Evolutionary conservation across 37 sponge, comb jelly and placozoan species (phyloP), one percentile per base, ranked within the genome.

Genomic region (Chondrosia reniformis): DNA sequence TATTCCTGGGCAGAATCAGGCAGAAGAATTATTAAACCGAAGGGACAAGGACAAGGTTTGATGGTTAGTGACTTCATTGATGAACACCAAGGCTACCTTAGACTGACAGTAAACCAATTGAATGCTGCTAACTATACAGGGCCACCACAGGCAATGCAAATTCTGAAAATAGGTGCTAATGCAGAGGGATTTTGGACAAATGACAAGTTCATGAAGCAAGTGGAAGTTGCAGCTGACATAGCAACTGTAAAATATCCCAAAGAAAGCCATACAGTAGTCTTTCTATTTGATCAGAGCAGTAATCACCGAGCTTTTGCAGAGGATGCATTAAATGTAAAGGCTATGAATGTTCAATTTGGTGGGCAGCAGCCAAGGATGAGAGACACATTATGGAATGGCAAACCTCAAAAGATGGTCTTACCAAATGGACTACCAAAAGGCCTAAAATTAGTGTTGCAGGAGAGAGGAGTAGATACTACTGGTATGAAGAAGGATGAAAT

Each of bases 211-310:
- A 57, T 62, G 65, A 38, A 3, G 3, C 85, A 85, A 72, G 73
- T 79, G 27, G 74, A 72, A 13, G 49, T 45, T 2, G 80, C 65
- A 49, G 75, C 63, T 5, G 73, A 72, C 46, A 74, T 85, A 38
- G 80, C 62, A 4, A 46, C 58, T 7, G 25, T 74, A 19, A 85
- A 85, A 41, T 79, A 79, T 36, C 85, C 85, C 28, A 75, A 55
- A 24, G 86, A 85, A 12, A 57, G 69, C 22, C 80, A 81, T 80
- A 24, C 31, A n/a, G 4, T 63, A 19, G n/a, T n/a, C n/a, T 79
- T 80, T 75, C 61, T 79, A 2, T 84, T 85, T 74, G 85, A 84
- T 45, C 77, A 84, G 71, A 84, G 84, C 71, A 77, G 84, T 22
- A 77, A 78, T 33, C 84, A 84, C 34, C 37, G 55, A 34, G 74